A percentile compares a stretch with the other conserved stretches of the same genome.
Evolutionary conservation across 2,113 vertebrate species (phyloP).

Genomic region (Helogale parvula): DNA sequence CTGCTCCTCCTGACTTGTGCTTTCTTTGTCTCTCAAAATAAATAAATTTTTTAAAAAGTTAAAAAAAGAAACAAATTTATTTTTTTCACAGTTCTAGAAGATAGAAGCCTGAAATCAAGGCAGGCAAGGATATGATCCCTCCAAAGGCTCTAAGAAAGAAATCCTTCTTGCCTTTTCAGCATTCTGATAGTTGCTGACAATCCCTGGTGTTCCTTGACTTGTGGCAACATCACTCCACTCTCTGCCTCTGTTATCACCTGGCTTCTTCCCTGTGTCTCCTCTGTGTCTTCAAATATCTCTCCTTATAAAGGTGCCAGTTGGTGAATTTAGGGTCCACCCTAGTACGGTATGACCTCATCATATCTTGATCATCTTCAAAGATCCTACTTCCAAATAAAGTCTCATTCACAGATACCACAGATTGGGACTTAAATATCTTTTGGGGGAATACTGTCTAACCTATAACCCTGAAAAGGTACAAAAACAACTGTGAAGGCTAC

Average conservation of each 20-base stretch:
- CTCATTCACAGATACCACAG: neutral
- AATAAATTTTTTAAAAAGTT: too few relatives aligned
- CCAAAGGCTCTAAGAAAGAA: neutral
- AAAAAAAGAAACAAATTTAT: too few relatives aligned
- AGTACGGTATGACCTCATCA: neutral
- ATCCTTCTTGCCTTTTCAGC: neutral
- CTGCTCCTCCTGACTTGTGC: too few relatives aligned
- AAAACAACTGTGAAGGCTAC: neutral
- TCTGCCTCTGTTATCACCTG: neutral
- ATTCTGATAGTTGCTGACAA: neutral
- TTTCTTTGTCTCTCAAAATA: too few relatives aligned
- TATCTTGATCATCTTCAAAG: conserved; percentile 33
- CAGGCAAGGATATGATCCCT: neutral
- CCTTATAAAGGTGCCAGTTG: neutral
- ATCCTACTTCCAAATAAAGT: neutral
- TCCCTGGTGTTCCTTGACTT: neutral
- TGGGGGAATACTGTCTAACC: neutral
- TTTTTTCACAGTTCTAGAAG: neutral
- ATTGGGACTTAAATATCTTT: conserved; percentile 9
- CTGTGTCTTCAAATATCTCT: conserved; percentile 41
- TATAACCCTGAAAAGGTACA: neutral
- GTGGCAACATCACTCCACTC: neutral
- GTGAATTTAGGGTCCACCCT: neutral
- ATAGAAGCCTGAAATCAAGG: neutral
- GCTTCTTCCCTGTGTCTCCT: neutral